Evolutionary conservation across 2,113 vertebrate species (phyloP).

Genomic region (Uropsilus gracilis): DNA sequence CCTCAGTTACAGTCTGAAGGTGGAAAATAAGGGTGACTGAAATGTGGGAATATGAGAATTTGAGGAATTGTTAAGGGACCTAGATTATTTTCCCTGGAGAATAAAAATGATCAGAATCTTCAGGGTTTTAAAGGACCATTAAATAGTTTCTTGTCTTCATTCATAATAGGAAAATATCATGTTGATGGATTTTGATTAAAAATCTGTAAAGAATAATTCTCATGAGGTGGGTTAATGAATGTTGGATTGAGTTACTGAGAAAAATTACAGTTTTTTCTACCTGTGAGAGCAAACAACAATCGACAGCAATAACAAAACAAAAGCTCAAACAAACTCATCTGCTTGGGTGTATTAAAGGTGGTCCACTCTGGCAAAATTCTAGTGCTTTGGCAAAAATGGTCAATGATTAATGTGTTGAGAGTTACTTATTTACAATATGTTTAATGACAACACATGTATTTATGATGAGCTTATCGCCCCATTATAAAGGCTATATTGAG

Average conservation of each 20-base stretch:
- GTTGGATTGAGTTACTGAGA: conserved; percentile 26
- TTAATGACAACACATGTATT: conserved; percentile 18
- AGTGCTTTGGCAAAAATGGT: conserved; percentile 22
- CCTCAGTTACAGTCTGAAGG: background rate
- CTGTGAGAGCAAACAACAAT: background rate
- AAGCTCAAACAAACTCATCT: background rate
- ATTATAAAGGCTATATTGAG: conserved; percentile 24
- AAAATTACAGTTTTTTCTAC: background rate
- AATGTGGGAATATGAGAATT: conserved; percentile 12
- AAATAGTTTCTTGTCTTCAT: background rate
- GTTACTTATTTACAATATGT: conserved; percentile 15
- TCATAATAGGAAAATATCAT: conserved; percentile 14
- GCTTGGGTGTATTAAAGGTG: conserved; percentile 23
- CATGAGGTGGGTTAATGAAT: conserved; percentile 17
- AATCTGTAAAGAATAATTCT: background rate
- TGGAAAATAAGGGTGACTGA: conserved; percentile 13
- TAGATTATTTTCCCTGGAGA: conserved; percentile 10
- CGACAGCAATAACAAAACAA: background rate
- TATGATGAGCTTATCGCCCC: background rate
- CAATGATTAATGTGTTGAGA: conserved; percentile 13
- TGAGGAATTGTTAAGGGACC: conserved; percentile 32
- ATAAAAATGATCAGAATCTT: conserved; percentile 37
- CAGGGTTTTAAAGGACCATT: background rate
- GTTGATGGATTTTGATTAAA: conserved; percentile 25
- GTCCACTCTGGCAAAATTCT: conserved; percentile 23